phyloP scores from a whole-genome alignment of 2,888 invertebrate genomes.

The Eupithecia vulgata region DNA sequence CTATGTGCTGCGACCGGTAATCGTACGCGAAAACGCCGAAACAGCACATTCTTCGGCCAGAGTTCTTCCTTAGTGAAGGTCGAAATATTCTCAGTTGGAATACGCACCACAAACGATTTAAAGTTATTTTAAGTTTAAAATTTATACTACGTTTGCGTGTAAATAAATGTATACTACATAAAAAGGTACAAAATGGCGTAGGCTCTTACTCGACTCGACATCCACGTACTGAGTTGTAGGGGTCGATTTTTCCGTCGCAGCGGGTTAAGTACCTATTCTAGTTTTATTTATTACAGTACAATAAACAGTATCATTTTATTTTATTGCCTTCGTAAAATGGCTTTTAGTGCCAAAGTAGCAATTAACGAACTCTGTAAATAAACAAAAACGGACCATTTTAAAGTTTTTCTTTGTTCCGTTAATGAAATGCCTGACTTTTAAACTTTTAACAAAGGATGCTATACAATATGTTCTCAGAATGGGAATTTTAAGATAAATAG shows the following conservation, averaged over 20 bases:
- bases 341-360: constrained; percentile 13
- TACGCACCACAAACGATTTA: too few species aligned
- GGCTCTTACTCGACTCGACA: background rate
- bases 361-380: constrained; percentile 20
- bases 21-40: too few species aligned
- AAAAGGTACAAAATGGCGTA: too few species aligned
- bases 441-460: constrained; percentile 24
- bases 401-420: constrained; percentile 37
- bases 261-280: background rate
- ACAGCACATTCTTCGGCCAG: too few species aligned
- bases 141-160: too few species aligned
- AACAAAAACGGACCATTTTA: constrained; percentile 13
- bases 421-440: constrained; percentile 30
- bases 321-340: constrained; percentile 3
- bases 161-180: too few species aligned
- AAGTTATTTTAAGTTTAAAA: too few species aligned
- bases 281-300: background rate
- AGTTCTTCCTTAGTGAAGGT: too few species aligned
- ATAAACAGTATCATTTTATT: constrained; percentile 2
- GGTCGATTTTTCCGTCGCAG: background rate
- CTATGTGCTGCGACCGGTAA: too few species aligned
- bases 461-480: constrained; percentile 15
- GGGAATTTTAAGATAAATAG: constrained; percentile 21
- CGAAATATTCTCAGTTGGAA: too few species aligned
- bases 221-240: background rate